Evolutionary conservation across 2,888 invertebrate species (phyloP).

Genomic region (Meandrusa payeni): DNA sequence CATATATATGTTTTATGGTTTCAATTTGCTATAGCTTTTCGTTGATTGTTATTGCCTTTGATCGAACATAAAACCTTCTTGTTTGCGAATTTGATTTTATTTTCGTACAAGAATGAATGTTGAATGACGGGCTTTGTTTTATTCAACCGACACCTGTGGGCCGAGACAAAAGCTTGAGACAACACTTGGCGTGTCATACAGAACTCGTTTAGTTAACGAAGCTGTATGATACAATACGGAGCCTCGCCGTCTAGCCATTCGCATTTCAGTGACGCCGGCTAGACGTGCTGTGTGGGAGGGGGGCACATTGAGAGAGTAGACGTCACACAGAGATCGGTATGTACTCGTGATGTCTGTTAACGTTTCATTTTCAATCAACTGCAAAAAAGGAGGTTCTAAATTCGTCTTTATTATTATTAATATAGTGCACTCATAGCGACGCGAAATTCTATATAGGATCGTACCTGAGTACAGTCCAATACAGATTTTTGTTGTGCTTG

Average conservation of each 20-base stretch:
- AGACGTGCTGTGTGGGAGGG: constrained; percentile 35
- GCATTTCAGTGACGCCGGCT: constrained; percentile 39
- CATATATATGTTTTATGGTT: too few species aligned
- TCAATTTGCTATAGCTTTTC: too few species aligned
- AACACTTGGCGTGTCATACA: constrained; percentile 30
- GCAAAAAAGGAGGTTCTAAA: too few species aligned
- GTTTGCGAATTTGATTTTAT: constrained; percentile 8
- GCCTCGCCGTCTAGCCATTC: constrained; percentile 66
- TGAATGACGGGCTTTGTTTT: constrained; percentile 24
- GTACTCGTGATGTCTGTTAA: constrained; percentile 5
- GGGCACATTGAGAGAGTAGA: constrained; percentile 20
- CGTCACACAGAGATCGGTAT: constrained; percentile 20
- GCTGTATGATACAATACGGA: constrained; percentile 48
- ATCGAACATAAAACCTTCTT: constrained; percentile 3
- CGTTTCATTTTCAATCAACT: constrained; percentile 9
- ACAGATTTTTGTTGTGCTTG: too few species aligned
- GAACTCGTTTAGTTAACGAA: constrained; percentile 50
- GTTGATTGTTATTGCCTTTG: neutral
- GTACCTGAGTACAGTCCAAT: too few species aligned
- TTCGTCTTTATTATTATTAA: too few species aligned
- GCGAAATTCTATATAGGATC: too few species aligned
- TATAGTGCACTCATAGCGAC: too few species aligned
- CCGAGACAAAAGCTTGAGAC: constrained; percentile 38
- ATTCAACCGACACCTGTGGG: constrained; percentile 26
- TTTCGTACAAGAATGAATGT: neutral